Conservation (phyloP, 2,113 vertebrate genomes). For the Rostratula benghalensis region DNA sequence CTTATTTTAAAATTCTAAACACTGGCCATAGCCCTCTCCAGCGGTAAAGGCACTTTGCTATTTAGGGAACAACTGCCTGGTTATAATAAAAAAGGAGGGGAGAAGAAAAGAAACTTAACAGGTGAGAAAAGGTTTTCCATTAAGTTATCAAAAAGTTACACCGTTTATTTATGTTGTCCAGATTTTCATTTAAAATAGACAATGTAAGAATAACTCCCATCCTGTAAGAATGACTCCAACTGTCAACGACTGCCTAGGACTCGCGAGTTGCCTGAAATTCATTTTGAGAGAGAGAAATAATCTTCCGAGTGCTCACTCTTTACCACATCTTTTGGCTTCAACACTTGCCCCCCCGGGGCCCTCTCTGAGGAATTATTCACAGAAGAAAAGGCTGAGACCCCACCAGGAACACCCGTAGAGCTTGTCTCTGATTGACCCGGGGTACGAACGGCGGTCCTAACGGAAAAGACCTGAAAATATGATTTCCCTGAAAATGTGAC, state of each 20-base stretch:
- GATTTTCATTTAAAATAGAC: slow-evolving; percentile 41
- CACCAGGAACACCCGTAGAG: neutral
- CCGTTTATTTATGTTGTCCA: slow-evolving; percentile 30
- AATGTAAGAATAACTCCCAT: neutral
- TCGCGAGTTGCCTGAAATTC: neutral
- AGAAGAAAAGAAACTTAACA: slow-evolving; percentile 42
- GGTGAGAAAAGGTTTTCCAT: slow-evolving; percentile 19
- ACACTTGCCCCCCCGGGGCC: neutral
- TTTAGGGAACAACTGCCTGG: slow-evolving; percentile 40
- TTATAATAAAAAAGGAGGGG: slow-evolving; percentile 24
- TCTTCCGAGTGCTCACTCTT: neutral
- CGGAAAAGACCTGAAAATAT: neutral
- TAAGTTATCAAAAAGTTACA: slow-evolving; percentile 34
- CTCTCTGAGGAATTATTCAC: neutral
- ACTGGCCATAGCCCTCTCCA: neutral
- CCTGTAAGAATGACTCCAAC: too few species aligned
- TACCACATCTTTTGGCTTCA: neutral
- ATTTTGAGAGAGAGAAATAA: neutral
- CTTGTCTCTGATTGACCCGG: neutral
- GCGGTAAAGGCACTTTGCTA: slow-evolving; percentile 49
- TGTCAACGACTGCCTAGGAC: neutral
- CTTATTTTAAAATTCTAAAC: slow-evolving; percentile 43
- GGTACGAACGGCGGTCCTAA: rapidly evolving
- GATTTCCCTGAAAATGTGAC: neutral
- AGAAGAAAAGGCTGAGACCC: neutral